Conservation (phyloP, 2,113 vertebrate species). For the Ophthalmolycus amberensis region DNA sequence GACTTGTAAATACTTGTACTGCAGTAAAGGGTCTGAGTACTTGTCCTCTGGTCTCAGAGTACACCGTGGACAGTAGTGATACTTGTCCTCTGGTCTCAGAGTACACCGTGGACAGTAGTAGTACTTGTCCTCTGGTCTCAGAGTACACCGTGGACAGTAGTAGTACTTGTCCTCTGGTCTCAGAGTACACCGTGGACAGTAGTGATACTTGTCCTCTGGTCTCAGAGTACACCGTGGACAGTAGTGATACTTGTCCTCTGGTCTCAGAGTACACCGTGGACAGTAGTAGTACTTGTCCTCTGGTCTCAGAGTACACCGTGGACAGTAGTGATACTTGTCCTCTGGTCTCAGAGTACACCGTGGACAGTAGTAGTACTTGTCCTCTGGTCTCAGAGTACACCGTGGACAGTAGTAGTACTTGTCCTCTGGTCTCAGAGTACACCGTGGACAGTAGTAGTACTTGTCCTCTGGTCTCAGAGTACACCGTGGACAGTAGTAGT, state of each 20-base stretch:
- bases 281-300: too few species aligned
- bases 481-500: conserved; percentile 88
- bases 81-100: conserved; percentile 71
- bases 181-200: conserved; percentile 87
- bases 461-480: too few species aligned
- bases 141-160: conserved; percentile 85
- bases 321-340: too few species aligned
- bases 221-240: conserved; percentile 87
- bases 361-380: too few species aligned
- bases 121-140: conserved; percentile 52
- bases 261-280: conserved; percentile 87
- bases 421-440: too few species aligned
- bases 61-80: conserved; percentile 81
- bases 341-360: conserved; percentile 86
- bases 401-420: too few species aligned
- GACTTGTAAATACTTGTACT: background rate
- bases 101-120: conserved; percentile 82
- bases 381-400: conserved; percentile 89
- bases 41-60: conserved; percentile 73
- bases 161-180: too few species aligned
- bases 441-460: too few species aligned
- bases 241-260: background rate
- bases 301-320: conserved; percentile 87
- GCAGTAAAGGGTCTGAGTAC: background rate
- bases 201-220: too few species aligned